Evolutionary conservation across 2,888 invertebrate species (phyloP).

Genomic region (Zhuqinia jingwanae): DNA sequence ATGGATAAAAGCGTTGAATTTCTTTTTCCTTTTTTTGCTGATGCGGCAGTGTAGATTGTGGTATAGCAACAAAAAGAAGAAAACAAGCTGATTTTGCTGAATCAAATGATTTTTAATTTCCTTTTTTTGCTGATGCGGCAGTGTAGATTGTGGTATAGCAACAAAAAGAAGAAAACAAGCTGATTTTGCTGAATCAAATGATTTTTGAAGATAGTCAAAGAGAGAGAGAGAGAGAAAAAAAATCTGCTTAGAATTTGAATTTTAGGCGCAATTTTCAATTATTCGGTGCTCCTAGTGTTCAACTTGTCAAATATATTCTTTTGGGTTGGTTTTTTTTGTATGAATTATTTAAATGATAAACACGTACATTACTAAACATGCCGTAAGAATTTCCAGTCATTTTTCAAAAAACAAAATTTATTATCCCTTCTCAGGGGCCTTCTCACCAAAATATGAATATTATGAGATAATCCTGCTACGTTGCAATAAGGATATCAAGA

Average conservation of each 20-base stretch:
- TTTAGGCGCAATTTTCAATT: constrained; percentile 24
- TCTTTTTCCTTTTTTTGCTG: too few relatives aligned
- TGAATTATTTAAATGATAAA: too few relatives aligned
- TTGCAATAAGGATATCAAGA: too few relatives aligned
- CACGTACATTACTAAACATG: too few relatives aligned
- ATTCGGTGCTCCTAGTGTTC: neutral
- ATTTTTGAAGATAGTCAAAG: too few relatives aligned
- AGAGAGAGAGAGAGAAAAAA: neutral
- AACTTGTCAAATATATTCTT: neutral
- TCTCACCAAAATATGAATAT: too few relatives aligned
- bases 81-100: constrained; percentile 28
- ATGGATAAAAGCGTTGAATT: neutral
- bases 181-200: constrained; percentile 31
- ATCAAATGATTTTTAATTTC: neutral
- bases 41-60: neutral
- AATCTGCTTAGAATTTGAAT: constrained; percentile 52
- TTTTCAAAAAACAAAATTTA: too few relatives aligned
- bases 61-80: neutral
- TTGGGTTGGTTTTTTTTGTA: too few relatives aligned
- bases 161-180: neutral
- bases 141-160: neutral
- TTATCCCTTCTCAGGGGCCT: too few relatives aligned
- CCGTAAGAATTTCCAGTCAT: neutral
- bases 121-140: neutral
- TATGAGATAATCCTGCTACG: too few relatives aligned